phyloP scores from a whole-genome alignment of 2,113 vertebrate species.

The Lophius piscatorius region DNA sequence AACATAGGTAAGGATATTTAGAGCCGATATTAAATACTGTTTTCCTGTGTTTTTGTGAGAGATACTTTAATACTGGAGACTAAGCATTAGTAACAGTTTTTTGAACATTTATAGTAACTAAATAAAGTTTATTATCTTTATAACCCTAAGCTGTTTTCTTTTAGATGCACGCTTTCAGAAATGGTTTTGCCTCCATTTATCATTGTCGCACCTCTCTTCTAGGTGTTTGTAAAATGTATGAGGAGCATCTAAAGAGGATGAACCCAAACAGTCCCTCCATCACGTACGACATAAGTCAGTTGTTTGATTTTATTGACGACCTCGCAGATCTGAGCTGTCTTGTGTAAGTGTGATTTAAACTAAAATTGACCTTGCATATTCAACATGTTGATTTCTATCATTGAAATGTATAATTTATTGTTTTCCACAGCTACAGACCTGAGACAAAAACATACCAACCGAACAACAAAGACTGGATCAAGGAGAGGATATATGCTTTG shows the following conservation, averaged over 20 bases:
- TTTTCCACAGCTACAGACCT: slow-evolving; percentile 88
- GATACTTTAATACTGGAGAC: no score
- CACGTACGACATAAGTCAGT: slow-evolving; percentile 97
- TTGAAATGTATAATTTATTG: slow-evolving; percentile 10
- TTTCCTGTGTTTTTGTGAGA: no score
- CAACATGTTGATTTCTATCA: not conserved
- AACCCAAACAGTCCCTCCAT: slow-evolving; percentile 99
- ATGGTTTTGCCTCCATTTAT: no score
- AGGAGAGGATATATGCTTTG: slow-evolving; percentile 98
- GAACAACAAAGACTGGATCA: slow-evolving; percentile 99
- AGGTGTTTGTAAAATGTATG: slow-evolving; percentile 99
- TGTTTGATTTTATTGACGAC: slow-evolving; percentile 98
- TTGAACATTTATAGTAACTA: no score
- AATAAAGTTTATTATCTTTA: no score
- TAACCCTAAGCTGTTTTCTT: no score
- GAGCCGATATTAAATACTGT: no score
- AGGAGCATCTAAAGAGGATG: slow-evolving; percentile 99
- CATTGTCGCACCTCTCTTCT: slow-evolving; percentile 8
- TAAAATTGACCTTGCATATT: not conserved
- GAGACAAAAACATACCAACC: slow-evolving; percentile 98
- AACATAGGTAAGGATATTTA: no score
- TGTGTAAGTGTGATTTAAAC: slow-evolving; percentile 87
- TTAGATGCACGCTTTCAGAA: no score
- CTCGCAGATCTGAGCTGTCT: slow-evolving; percentile 98
- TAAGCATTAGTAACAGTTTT: no score